phyloP scores from a whole-genome alignment of 2,113 vertebrate species.

The Edolisoma coerulescens region DNA sequence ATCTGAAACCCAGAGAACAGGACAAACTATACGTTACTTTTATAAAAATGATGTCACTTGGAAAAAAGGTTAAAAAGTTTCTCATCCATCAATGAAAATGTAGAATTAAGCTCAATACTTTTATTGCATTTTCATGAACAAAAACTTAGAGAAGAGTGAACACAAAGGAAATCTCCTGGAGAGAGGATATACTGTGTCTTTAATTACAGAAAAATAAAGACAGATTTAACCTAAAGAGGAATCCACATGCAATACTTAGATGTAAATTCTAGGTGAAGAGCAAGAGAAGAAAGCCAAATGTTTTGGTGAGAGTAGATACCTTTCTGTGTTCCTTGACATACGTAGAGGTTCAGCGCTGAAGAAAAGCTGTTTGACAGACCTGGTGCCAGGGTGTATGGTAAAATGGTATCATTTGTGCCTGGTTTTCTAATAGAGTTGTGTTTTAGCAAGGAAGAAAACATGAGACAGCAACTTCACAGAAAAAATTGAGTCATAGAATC shows the following conservation, averaged over 20 bases:
- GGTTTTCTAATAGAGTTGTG: background rate
- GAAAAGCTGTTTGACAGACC: background rate
- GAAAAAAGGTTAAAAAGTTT: background rate
- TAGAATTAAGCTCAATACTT: background rate
- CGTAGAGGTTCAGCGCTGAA: background rate
- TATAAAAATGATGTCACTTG: background rate
- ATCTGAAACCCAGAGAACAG: background rate
- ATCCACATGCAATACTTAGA: accelerated
- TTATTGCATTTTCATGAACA: background rate
- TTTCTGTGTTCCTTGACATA: background rate
- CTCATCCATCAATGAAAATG: background rate
- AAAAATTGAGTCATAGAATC: background rate
- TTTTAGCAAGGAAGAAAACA: background rate
- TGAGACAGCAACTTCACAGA: background rate
- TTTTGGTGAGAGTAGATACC: background rate
- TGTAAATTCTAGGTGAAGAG: background rate
- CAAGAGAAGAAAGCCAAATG: background rate
- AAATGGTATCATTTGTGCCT: background rate
- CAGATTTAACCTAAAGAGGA: background rate
- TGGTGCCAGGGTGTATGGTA: background rate
- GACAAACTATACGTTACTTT: background rate
- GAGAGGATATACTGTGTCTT: background rate
- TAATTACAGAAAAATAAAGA: background rate
- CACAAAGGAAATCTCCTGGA: background rate
- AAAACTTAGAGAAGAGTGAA: background rate